phyloP scores from a whole-genome alignment of 2,797 vertebrate genomes.

The Lutra lutra region DNA sequence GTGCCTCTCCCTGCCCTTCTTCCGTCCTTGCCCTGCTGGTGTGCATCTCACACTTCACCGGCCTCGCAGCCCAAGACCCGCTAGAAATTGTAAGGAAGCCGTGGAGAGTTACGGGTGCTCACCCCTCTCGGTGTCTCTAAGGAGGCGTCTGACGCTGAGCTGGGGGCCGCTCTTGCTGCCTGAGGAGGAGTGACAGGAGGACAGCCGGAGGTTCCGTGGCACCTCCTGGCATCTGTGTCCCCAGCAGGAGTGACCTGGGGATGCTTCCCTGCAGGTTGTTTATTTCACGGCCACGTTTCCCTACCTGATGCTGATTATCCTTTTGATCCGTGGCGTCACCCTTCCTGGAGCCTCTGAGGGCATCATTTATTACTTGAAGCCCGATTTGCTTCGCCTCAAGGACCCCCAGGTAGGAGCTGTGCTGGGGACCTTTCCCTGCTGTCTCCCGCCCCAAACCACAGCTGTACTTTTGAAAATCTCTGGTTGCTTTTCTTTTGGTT shows the following conservation, averaged over 20 bases:
- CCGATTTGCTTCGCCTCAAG: conserved; percentile 87
- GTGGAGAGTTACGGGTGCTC: neutral
- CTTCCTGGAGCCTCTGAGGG: conserved; percentile 92
- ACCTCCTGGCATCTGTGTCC: neutral
- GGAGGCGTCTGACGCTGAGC: neutral
- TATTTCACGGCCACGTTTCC: conserved; percentile 97
- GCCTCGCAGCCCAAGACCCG: neutral
- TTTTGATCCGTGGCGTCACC: conserved; percentile 93
- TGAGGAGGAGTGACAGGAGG: neutral
- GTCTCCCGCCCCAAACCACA: neutral
- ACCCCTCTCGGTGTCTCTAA: neutral
- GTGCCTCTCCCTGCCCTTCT: neutral
- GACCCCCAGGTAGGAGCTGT: conserved; percentile 86
- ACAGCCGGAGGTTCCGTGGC: rapidly evolving
- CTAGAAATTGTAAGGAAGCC: neutral
- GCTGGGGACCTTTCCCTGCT: too few relatives aligned
- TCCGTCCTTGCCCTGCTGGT: neutral
- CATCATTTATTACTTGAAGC: conserved; percentile 91
- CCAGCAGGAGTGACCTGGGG: neutral
- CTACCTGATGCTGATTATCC: conserved; percentile 92
- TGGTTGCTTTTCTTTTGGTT: neutral
- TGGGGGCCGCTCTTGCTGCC: neutral
- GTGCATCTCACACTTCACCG: neutral
- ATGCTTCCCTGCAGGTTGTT: conserved; percentile 88
- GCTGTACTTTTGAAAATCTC: neutral